Conservation (phyloP, 2,113 vertebrate species). For the Xiphias gladius region DNA sequence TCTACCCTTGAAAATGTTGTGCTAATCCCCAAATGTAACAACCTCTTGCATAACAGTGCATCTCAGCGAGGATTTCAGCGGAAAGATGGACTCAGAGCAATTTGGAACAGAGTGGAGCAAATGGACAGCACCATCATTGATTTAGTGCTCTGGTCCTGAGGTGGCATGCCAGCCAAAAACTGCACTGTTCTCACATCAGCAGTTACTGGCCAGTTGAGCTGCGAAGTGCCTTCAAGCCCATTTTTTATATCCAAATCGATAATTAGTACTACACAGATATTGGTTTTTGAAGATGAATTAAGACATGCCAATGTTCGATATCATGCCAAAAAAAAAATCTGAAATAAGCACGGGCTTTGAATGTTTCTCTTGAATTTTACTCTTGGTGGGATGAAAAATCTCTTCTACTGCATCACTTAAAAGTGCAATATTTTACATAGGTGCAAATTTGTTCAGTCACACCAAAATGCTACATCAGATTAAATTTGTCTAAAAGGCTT, state of each 20-base stretch:
- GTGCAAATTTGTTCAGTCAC: background rate
- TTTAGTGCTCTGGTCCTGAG: constrained; percentile 19
- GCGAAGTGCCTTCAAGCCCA: constrained; percentile 1
- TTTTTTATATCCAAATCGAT: constrained; percentile 18
- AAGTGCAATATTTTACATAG: background rate
- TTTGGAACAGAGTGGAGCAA: constrained; percentile 62
- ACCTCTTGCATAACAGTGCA: constrained; percentile 75
- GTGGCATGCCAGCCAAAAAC: constrained; percentile 36
- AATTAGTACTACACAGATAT: constrained; percentile 1
- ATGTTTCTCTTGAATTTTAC: background rate
- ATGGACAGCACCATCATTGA: constrained; percentile 53
- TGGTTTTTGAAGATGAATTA: background rate
- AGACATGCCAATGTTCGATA: background rate
- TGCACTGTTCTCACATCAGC: constrained; percentile 24
- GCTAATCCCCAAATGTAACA: constrained; percentile 77
- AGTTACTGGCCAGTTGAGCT: constrained; percentile 10
- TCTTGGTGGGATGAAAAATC: background rate
- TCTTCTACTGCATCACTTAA: background rate
- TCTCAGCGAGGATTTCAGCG: constrained; percentile 70
- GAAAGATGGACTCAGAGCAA: constrained; percentile 66
- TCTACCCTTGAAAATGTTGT: constrained; percentile 73
- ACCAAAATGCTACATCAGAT: background rate
- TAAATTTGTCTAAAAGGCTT: background rate
- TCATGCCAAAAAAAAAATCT: background rate
- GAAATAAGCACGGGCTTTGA: constrained; percentile 1